Base-by-base conservation (phyloP, 1,140 invertebrate genomes). In the Macrocentrus cingulum region DNA sequence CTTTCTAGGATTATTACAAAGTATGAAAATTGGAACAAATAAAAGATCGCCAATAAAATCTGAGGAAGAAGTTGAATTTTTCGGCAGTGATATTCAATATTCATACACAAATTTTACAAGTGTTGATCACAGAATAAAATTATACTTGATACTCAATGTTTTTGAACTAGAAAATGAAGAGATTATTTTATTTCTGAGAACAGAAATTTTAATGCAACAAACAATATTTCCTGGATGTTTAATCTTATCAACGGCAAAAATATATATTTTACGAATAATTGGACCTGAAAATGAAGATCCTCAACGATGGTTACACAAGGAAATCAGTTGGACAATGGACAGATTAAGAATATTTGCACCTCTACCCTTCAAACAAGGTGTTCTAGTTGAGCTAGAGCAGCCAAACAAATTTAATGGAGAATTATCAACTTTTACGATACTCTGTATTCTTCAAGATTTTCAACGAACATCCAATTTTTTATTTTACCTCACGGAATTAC, bases 91-190 rank as follows among this genome's bases (percentile, higher is more conserved):
- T 19, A 71, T 83, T 53, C 77, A 82, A 64, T 85, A 84, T 56
- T 84, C 83, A n/a, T 85, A 81, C 52, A 75, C 60, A 9, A 75
- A 85, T 61, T 84, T 83, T 25, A 74, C 71, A 42, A 77, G 77
- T 56, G 69, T 85, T 11, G 84, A 85, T 74, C 83, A 84, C 57
- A 78, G 84, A 50, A 69, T 85, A 13, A 85, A 85, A 63, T 66
- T 84, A 1, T 81, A 82, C 67, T 77, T 85, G 29, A 81, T 82
- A 66, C 70, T 83, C 36, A 76, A 75, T 49, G 73, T 84, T 65
- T 84, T 85, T 56, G 80, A 84, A 49, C 77, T 82, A 32, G 70
- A 76, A 46, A 81, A 78, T 22, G 84, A 85, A 72, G 79, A 83
- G 51, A 72, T 85, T 5, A 74, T 81, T 44, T 73, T 84, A 67